Percentiles rank a stretch among this genome's conserved stretches.
Conservation (phyloP, 2,113 vertebrate species). For the Catharus bicknelli region DNA sequence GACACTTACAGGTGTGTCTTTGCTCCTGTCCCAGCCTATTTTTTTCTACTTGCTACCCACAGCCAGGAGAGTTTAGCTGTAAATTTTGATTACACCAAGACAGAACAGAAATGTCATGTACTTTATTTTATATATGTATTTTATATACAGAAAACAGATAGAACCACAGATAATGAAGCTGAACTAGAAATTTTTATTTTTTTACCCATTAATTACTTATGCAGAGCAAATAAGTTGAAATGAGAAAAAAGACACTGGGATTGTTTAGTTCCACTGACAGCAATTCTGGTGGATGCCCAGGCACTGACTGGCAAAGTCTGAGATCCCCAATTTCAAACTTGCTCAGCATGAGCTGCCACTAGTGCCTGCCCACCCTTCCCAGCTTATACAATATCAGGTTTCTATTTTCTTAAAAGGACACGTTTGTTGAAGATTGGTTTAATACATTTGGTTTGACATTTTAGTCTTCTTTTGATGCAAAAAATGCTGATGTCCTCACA, state of each 20-base stretch:
- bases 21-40: not conserved
- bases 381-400: not conserved
- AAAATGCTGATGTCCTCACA: not conserved
- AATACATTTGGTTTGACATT: not conserved
- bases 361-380: not conserved
- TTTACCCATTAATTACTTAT: not conserved
- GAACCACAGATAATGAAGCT: not conserved
- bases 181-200: not conserved
- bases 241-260: not conserved
- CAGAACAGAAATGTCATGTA: not conserved
- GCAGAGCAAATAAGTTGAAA: not conserved
- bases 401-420: not conserved
- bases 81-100: not conserved
- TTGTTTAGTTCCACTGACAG: not conserved
- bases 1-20: not conserved
- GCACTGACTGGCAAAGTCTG: not conserved
- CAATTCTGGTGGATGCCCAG: not conserved
- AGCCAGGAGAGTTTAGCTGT: not conserved
- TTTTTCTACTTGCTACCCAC: not conserved
- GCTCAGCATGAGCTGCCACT: fast-evolving
- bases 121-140: not conserved
- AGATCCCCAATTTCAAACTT: not conserved
- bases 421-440: not conserved
- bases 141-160: not conserved
- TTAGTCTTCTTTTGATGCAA: not conserved